Conservation (phyloP, 1,140 invertebrate genomes). For the Fragariocoptes setiger region DNA sequence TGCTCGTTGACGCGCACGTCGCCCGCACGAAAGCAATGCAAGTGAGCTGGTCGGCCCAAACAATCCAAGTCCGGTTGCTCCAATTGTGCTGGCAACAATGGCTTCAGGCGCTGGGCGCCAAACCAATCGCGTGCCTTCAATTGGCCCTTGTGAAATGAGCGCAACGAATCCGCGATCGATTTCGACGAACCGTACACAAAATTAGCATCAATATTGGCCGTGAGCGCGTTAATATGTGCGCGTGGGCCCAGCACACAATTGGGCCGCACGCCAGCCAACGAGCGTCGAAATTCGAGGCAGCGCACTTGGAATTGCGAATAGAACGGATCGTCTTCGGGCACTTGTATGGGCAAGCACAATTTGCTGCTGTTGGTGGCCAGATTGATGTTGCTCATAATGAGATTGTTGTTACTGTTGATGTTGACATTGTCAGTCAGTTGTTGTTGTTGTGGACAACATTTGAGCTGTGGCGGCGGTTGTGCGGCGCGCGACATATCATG, state of each 20-base stretch:
- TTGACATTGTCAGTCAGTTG: too few species aligned
- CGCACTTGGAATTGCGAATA: constrained; percentile 34
- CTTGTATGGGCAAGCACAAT: constrained; percentile 52
- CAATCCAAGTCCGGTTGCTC: constrained; percentile 67
- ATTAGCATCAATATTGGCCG: constrained; percentile 20
- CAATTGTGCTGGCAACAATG: constrained; percentile 47
- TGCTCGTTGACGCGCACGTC: constrained; percentile 23
- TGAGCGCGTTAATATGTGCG: constrained; percentile 19
- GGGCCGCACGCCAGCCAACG: constrained; percentile 17
- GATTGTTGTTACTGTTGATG: too few species aligned
- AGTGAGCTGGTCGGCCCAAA: constrained; percentile 30
- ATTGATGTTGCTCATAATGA: neutral
- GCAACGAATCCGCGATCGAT: constrained; percentile 17
- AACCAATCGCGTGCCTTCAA: constrained; percentile 19
- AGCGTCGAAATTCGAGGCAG: constrained; percentile 21
- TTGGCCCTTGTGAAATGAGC: constrained; percentile 14
- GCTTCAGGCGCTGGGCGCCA: constrained; percentile 48
- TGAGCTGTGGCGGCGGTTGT: constrained; percentile 1
- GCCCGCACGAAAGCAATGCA: constrained; percentile 33
- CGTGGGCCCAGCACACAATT: constrained; percentile 20
- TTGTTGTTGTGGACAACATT: too few species aligned
- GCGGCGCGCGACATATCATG: constrained; percentile 29
- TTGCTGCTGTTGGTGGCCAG: constrained; percentile 32
- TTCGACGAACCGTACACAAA: constrained; percentile 22
- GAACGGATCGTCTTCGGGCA: constrained; percentile 63